These are phyloP conservation scores for Physella acuta DNA, from an alignment of 1,140 invertebrate species.

Conservation along the genomic window DNA sequence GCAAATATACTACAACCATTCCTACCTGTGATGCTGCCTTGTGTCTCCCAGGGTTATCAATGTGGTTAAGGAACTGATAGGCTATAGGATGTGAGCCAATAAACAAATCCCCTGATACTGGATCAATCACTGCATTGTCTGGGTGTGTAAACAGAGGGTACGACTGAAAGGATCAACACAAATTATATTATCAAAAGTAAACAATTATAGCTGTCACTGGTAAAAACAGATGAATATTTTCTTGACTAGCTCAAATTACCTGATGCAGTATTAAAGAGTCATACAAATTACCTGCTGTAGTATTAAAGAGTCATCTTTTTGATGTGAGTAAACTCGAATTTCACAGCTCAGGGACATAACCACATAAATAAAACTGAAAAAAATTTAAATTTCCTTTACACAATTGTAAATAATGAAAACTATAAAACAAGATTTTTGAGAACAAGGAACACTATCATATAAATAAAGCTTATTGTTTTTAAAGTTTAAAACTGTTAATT, in stretches of 20 bases:
- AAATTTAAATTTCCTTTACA: not conserved
- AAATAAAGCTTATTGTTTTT: too few relatives aligned
- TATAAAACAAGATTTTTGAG: too few relatives aligned
- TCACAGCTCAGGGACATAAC: slow-evolving; percentile 19
- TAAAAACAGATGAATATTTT: too few relatives aligned
- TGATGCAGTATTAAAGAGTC: not conserved
- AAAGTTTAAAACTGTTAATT: too few relatives aligned
- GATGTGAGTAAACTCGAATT: slow-evolving; percentile 29
- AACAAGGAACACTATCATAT: too few relatives aligned
- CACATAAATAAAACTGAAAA: slow-evolving; percentile 25
- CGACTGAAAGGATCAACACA: slow-evolving; percentile 21
- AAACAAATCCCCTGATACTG: slow-evolving; percentile 27
- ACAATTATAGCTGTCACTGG: too few relatives aligned
- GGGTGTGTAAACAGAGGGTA: slow-evolving; percentile 22
- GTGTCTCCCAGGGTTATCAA: not conserved
- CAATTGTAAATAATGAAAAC: too few relatives aligned
- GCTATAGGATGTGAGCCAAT: slow-evolving; percentile 27
- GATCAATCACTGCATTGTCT: slow-evolving; percentile 28
- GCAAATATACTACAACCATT: too few relatives aligned
- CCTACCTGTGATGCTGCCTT: slow-evolving; percentile 31
- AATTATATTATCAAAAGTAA: too few relatives aligned
- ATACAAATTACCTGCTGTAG: slow-evolving; percentile 27
- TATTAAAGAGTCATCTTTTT: slow-evolving; percentile 26
- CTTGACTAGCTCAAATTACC: too few relatives aligned
- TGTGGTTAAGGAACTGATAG: slow-evolving; percentile 7